Conservation (phyloP, 2,888 invertebrate genomes). For the Elmis aenea region DNA sequence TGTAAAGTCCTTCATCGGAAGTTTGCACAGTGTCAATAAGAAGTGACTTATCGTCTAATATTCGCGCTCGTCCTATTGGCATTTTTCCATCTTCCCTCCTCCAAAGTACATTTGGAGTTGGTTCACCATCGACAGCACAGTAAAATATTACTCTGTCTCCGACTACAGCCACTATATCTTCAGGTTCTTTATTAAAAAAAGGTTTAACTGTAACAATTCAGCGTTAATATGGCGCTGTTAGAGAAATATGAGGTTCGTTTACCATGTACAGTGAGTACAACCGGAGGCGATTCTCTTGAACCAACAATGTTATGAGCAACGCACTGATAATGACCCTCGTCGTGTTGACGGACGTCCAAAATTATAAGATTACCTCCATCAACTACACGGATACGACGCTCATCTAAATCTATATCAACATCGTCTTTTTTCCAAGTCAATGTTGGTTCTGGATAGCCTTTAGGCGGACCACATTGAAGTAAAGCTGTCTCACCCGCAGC, state of each 20-base stretch:
- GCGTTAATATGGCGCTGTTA: background rate
- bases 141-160: constrained; percentile 83
- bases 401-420: constrained; percentile 49
- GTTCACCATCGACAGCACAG: constrained; percentile 88
- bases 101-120: constrained; percentile 85
- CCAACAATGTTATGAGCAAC: constrained; percentile 89
- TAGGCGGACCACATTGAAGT: constrained; percentile 89
- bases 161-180: constrained; percentile 77
- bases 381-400: constrained; percentile 56
- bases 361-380: constrained; percentile 90
- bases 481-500: constrained; percentile 88
- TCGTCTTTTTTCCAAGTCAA: constrained; percentile 83
- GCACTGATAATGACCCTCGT: constrained; percentile 90
- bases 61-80: constrained; percentile 71
- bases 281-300: constrained; percentile 74
- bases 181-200: constrained; percentile 81
- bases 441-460: constrained; percentile 91
- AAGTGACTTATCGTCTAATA: constrained; percentile 72
- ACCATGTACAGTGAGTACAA: constrained; percentile 81
- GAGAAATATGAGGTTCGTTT: constrained; percentile 31
- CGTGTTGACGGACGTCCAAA: constrained; percentile 79
- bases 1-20: constrained; percentile 82
- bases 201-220: constrained; percentile 69
- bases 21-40: constrained; percentile 77
- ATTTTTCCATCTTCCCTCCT: constrained; percentile 81